phyloP scores from a whole-genome alignment of 2,888 invertebrate species.

The Colostygia pectinataria region DNA sequence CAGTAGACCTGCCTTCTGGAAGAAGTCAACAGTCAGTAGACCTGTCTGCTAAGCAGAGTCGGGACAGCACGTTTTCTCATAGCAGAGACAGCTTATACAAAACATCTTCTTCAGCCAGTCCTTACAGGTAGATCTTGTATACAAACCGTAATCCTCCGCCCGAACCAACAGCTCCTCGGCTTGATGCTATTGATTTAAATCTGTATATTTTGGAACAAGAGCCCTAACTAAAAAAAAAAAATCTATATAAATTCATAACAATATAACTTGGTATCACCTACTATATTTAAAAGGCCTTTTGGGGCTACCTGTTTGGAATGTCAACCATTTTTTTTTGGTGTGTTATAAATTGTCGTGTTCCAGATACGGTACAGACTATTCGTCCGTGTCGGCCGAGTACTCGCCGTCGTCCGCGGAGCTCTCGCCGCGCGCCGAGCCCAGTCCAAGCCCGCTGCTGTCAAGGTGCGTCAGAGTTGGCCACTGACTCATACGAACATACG shows the following conservation, averaged over 20 bases:
- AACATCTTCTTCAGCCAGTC: conserved; percentile 50
- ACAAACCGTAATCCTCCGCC: no score
- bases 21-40: conserved; percentile 24
- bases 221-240: background rate
- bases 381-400: conserved; percentile 70
- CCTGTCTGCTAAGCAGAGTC: conserved; percentile 24
- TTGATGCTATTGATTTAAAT: no score
- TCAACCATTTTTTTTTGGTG: no score
- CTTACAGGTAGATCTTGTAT: conserved; percentile 39
- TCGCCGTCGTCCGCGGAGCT: conserved; percentile 64
- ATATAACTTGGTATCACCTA: no score
- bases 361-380: conserved; percentile 64
- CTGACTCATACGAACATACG: no score
- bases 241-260: no score
- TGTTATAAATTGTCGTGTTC: no score
- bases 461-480: no score
- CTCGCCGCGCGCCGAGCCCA: conserved; percentile 51
- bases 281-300: no score
- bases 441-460: conserved; percentile 45
- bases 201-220: no score
- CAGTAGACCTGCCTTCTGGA: conserved; percentile 16
- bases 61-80: conserved; percentile 42
- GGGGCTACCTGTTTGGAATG: no score
- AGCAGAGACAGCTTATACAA: conserved; percentile 54
- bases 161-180: no score